phyloP scores from a whole-genome alignment of 2,113 vertebrate species.

The Lipophrys pholis region DNA sequence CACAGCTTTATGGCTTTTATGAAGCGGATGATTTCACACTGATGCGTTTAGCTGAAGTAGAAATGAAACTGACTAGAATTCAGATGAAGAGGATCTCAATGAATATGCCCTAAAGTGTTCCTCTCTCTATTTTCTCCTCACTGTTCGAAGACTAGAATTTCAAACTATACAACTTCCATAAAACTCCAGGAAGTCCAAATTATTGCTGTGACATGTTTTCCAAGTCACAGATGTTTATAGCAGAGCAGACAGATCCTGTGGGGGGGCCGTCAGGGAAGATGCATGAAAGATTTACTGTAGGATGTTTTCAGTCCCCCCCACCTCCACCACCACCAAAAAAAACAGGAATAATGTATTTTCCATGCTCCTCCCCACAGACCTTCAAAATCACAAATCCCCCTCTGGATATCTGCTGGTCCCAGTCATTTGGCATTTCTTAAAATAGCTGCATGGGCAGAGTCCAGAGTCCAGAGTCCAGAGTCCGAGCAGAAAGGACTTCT shows the following conservation, averaged over 20 bases:
- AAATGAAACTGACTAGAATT: background rate
- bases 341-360: conserved; percentile 44
- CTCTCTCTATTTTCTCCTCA: background rate
- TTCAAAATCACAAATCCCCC: conserved; percentile 23
- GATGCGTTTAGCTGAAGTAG: background rate
- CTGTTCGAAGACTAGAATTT: background rate
- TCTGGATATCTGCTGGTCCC: background rate
- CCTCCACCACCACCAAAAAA: no score
- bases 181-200: no score
- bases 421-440: conserved; percentile 20
- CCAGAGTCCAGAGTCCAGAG: no score
- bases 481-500: background rate
- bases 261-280: conserved; percentile 13
- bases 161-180: background rate
- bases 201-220: background rate
- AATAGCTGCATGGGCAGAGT: conserved; percentile 19
- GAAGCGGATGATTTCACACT: no score
- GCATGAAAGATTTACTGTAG: conserved; percentile 4
- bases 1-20: background rate
- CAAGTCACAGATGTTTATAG: conserved; percentile 39
- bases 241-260: conserved; percentile 27
- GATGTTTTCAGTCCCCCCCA: conserved; percentile 34
- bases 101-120: no score
- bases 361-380: conserved; percentile 37
- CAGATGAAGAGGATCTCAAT: background rate